Base-by-base conservation (phyloP, 1,140 invertebrate species). In the Luehdorfia chinensis region DNA sequence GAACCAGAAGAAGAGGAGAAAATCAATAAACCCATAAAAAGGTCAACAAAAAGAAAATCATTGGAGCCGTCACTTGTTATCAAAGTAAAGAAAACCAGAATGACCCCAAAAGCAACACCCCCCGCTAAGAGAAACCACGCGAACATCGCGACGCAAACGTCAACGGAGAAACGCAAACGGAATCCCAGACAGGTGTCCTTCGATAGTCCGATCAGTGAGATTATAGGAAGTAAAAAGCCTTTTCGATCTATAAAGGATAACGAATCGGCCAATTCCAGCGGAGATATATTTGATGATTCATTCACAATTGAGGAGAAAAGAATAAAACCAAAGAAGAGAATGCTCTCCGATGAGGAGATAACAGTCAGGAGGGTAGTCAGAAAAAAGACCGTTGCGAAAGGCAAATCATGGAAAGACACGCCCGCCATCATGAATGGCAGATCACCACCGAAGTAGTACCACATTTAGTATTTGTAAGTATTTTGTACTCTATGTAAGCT, bases 241-340 rank as follows among this genome's bases (percentile, higher is more conserved):
- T 33, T 36, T 4, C 68, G 56, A 36, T 41, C 36, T 1, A 19
- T 41, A 1, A 62, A 66, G 47, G 34, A 50, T 13, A 47, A 54
- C 2, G 5, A 16, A 30, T 68, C 67, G 0, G 58, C 50, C 0
- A 71, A 84, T 31, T 70, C 79, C 2, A 85, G 81, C 27, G 64
- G 51, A 3, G 81, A 84, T 21, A 75, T 85, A n/a, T 85, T 85
- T 44, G 83, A 86, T n/a, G 83, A 86, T 44, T 86, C 83, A 2
- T 75, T 78, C 21, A 55, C 47, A 2, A 55, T 73, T 8, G 64
- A 84, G 31, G 65, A 67, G n/a, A 83, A 78, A 32, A 75, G 71
- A 28, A 41, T 66, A 4, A 74, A 59, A 16, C 55, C 63, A 6
- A 74, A 59, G 36, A 67, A 66, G 32, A 73, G 60, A n/a, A 50